phyloP scores from a whole-genome alignment of 2,113 vertebrate species.

The Pimephales promelas region DNA sequence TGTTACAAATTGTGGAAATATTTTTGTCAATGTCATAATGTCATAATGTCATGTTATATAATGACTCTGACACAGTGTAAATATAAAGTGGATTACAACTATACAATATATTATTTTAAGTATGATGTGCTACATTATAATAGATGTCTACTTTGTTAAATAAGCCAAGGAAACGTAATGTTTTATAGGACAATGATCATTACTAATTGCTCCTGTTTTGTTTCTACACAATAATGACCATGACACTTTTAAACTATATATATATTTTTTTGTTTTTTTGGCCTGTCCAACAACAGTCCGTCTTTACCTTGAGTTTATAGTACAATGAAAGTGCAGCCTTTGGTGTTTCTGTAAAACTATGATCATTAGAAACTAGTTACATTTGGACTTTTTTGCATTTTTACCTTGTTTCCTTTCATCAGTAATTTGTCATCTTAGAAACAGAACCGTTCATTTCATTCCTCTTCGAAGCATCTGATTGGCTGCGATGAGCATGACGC shows the following conservation, averaged over 20 bases:
- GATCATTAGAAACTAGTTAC: not conserved
- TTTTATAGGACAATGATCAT: not conserved
- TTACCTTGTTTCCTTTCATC: conserved; percentile 18
- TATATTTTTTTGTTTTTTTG: not conserved
- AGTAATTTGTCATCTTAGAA: conserved; percentile 3
- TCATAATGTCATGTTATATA: conserved; percentile 7
- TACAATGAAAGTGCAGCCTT: conserved; percentile 15
- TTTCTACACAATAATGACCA: not conserved
- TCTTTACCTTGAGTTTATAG: conserved; percentile 22
- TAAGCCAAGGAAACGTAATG: not conserved
- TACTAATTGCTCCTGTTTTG: not conserved
- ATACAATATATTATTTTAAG: conserved; percentile 1
- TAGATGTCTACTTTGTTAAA: not conserved
- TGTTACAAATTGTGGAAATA: not conserved
- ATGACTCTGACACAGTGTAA: not conserved
- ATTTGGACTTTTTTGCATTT: conserved; percentile 35
- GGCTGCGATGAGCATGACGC: conserved; percentile 96
- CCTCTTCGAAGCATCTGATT: conserved; percentile 96
- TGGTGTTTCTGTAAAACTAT: conserved; percentile 20
- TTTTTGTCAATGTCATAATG: not conserved
- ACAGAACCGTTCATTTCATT: conserved; percentile 81
- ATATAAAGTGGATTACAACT: not conserved
- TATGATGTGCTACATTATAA: not conserved
- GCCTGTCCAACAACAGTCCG: conserved; percentile 12
- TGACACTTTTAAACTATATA: not conserved